Conservation (phyloP, 2,797 vertebrate genomes). For the Tadarida brasiliensis region DNA sequence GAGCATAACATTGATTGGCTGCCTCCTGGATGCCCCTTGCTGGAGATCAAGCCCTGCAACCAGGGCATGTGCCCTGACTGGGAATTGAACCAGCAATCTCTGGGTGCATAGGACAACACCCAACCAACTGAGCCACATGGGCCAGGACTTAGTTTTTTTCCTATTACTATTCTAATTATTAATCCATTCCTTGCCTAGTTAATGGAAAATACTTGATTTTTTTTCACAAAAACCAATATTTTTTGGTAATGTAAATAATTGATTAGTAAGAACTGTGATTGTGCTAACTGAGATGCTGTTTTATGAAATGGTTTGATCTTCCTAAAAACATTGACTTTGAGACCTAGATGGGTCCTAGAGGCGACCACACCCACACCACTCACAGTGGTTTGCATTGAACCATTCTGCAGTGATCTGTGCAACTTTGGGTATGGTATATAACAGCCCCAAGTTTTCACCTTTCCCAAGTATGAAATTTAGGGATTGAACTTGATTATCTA, state of each 20-base stretch:
- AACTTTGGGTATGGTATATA: accelerated
- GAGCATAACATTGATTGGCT: background rate
- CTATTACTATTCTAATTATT: background rate
- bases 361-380: background rate
- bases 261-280: background rate
- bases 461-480: background rate
- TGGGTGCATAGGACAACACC: background rate
- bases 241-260: background rate
- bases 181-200: background rate
- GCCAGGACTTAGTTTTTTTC: background rate
- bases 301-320: background rate
- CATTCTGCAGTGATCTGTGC: background rate
- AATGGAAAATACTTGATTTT: background rate
- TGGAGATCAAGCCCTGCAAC: background rate
- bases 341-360: accelerated
- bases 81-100: background rate
- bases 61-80: background rate
- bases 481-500: background rate
- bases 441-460: background rate
- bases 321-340: background rate
- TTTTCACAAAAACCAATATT: background rate
- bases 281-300: background rate
- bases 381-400: background rate
- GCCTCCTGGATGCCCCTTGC: background rate
- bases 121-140: background rate